These are phyloP conservation scores for Synanthedon andrenaeformis DNA, from an alignment of 2,888 invertebrate genomes.

Conservation along the genomic window DNA sequence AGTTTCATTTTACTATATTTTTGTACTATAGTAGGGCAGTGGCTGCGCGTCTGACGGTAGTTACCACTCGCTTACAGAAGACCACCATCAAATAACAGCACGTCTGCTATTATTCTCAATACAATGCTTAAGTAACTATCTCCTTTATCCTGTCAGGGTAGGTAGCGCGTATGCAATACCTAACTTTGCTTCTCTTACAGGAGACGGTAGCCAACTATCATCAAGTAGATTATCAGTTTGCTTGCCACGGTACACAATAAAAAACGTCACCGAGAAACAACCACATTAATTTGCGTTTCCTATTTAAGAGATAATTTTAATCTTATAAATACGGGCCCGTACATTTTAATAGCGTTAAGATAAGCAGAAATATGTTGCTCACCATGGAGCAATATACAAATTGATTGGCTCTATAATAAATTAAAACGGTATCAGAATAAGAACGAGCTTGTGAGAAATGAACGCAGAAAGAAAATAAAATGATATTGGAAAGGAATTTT, in stretches of 20 bases:
- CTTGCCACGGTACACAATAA: too few relatives aligned
- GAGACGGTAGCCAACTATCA: too few relatives aligned
- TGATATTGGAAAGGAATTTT: constrained; percentile 61
- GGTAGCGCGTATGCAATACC: too few relatives aligned
- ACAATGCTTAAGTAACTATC: too few relatives aligned
- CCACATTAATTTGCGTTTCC: too few relatives aligned
- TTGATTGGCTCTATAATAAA: not conserved
- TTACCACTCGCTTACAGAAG: not conserved
- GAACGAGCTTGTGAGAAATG: constrained; percentile 18
- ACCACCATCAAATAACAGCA: not conserved
- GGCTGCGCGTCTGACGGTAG: not conserved
- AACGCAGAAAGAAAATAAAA: constrained; percentile 48
- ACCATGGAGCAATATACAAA: not conserved
- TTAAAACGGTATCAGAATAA: not conserved
- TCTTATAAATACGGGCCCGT: not conserved
- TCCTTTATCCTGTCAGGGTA: too few relatives aligned
- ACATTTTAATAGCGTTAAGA: not conserved
- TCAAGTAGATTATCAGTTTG: too few relatives aligned
- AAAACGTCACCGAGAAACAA: too few relatives aligned
- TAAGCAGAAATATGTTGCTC: not conserved
- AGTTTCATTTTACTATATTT: not conserved
- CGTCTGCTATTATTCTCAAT: not conserved
- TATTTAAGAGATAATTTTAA: too few relatives aligned
- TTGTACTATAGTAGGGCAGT: too few relatives aligned
- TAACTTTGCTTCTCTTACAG: too few relatives aligned